These are phyloP conservation scores for Aleadryas rufinucha DNA, from an alignment of 2,113 vertebrate species.

Conservation along the genomic window DNA sequence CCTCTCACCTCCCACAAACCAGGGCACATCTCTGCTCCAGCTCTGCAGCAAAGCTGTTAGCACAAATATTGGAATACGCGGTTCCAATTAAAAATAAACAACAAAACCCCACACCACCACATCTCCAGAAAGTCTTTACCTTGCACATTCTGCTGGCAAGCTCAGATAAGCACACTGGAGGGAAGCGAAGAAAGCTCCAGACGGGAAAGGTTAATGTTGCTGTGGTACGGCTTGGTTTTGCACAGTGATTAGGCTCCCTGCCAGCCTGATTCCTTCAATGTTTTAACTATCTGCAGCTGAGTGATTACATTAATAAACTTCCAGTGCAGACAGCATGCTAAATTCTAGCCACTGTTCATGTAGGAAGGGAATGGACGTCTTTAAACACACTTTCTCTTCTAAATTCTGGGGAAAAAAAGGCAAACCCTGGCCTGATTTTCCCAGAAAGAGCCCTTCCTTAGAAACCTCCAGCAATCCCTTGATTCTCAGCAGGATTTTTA, in stretches of 20 bases:
- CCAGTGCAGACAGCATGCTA: neutral
- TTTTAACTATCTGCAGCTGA: constrained; percentile 24
- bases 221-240: neutral
- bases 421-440: neutral
- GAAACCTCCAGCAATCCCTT: neutral
- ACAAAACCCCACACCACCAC: neutral
- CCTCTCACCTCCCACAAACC: neutral
- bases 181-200: neutral
- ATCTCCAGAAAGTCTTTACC: neutral
- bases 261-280: constrained; percentile 5
- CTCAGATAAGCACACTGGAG: neutral
- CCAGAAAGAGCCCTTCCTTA: neutral
- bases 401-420: neutral
- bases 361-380: neutral
- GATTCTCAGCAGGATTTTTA: neutral
- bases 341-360: neutral
- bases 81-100: neutral
- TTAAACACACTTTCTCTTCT: neutral
- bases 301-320: constrained; percentile 26
- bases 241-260: neutral
- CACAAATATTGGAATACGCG: neutral
- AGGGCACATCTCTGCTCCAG: neutral
- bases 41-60: neutral
- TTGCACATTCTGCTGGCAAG: neutral
- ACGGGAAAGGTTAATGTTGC: neutral